Evolutionary conservation across 2,888 invertebrate genomes (phyloP).

Genomic region (Andrena chrysosceles): DNA sequence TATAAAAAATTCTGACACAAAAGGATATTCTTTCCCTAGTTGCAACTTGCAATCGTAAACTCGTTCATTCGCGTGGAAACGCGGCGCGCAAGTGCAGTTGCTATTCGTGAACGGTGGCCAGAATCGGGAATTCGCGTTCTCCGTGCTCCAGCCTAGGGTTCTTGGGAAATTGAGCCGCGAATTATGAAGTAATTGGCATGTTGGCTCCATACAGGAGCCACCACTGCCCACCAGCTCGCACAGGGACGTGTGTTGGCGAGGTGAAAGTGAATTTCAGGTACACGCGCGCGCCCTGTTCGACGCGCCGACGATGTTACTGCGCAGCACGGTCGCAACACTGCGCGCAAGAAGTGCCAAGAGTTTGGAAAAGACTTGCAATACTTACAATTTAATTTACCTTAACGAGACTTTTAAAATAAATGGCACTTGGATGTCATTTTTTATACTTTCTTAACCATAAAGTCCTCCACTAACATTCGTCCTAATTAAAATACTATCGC

Average conservation of each 20-base stretch:
- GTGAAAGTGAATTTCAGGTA: slow-evolving; percentile 78
- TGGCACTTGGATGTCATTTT: background rate
- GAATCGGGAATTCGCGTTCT: slow-evolving; percentile 27
- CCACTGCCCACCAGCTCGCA: slow-evolving; percentile 44
- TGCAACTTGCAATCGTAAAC: background rate
- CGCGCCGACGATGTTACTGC: slow-evolving; percentile 51
- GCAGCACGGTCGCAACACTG: slow-evolving; percentile 54
- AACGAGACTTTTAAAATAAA: background rate
- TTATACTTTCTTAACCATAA: too few species aligned
- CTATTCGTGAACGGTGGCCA: background rate
- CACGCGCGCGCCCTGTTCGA: slow-evolving; percentile 32
- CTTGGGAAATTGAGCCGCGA: slow-evolving; percentile 58
- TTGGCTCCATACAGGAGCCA: slow-evolving; percentile 53
- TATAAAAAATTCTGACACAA: background rate
- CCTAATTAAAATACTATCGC: too few species aligned
- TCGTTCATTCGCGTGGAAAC: slow-evolving; percentile 9
- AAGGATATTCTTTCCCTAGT: background rate
- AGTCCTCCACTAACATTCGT: too few species aligned
- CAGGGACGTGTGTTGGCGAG: slow-evolving; percentile 66
- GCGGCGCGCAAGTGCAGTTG: slow-evolving; percentile 20
- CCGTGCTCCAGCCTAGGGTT: slow-evolving; percentile 33
- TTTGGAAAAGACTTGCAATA: background rate
- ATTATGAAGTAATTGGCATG: slow-evolving; percentile 71
- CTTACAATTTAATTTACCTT: background rate
- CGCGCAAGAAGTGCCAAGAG: slow-evolving; percentile 39